Evolutionary conservation across 2,797 vertebrate genomes (phyloP).

Genomic region (Thunnus albacares): DNA sequence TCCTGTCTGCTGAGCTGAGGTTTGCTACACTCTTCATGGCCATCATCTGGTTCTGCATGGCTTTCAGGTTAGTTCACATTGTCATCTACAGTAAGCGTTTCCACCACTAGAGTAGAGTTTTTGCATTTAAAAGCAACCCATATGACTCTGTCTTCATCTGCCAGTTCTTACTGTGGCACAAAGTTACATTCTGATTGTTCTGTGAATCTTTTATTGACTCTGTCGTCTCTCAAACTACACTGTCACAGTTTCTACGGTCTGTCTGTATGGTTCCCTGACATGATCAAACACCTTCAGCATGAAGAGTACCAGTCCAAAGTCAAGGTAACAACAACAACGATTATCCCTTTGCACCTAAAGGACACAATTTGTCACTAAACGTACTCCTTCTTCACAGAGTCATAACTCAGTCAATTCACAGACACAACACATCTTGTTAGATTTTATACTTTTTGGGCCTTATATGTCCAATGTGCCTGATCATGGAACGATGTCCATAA

Average conservation of each 20-base stretch:
- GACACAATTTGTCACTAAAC: no score
- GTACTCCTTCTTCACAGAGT: no score
- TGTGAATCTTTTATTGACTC: background rate
- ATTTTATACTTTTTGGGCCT: no score
- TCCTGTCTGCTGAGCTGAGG: conserved; percentile 90
- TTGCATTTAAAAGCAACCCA: background rate
- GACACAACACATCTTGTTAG: no score
- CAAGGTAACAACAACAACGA: conserved; percentile 76
- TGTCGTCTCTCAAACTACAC: background rate
- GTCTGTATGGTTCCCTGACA: conserved; percentile 97
- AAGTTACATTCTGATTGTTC: conserved; percentile 7
- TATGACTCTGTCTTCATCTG: background rate
- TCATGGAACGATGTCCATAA: no score
- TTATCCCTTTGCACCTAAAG: no score
- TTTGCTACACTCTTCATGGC: conserved; percentile 94
- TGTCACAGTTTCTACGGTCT: conserved; percentile 93
- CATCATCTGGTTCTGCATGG: conserved; percentile 97
- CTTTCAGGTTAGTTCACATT: conserved; percentile 89
- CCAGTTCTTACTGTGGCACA: background rate
- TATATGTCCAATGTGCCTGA: no score
- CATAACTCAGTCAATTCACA: no score
- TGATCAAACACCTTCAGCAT: conserved; percentile 95
- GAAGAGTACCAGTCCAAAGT: conserved; percentile 91
- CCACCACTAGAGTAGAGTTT: background rate
- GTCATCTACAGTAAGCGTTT: background rate